Base-by-base conservation (phyloP, 2,888 invertebrate genomes). In the Timema cristinae region DNA sequence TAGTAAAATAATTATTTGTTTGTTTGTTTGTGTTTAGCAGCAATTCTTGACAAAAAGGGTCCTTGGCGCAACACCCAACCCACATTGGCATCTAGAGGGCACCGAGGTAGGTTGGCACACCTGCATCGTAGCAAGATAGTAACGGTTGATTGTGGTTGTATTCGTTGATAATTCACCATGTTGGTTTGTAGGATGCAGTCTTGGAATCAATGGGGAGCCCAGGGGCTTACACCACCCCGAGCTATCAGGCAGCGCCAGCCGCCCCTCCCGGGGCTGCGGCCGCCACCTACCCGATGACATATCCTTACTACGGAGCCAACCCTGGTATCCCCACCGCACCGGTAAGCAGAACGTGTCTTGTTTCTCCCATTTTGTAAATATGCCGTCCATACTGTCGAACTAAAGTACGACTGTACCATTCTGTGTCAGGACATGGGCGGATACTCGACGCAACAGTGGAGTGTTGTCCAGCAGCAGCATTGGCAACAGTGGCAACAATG, bases 401-500 rank as follows among this genome's bases (percentile, higher is more conserved):
- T 68, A 9, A 15, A 61, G 4, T 5, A 61, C 54, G n/a, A 54
- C 54, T 54, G n/a, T 32, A 32, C 32, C 32, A 32, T 32, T 32
- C 32, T 51, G 63, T 69, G 54, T 13, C 49, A 73, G 71, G 71
- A 71, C 49, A 68, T 71, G 69, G 16, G 69, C 50, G 69, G 69
- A 8, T 74, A 69, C 9, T 54, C 73, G 15, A 67, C 66, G 32
- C 90, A 90, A 78, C 90, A 90, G 77, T 89, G 90, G 80, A 89
- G 88, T 78, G 90, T 90, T 87, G 87, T 89, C 75, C 90, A 91
- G 77, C 90, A 91, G 88, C 86, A 89, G 10, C 90, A 91, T 77
- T 91, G 91, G 91, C 90, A 89, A 76, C 91, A 91, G 78, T 91
- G 91, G 82, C 87, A 89, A 68, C 90, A 90, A 77, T 91, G 91